Evolutionary conservation across 37 sponge, comb jelly and placozoan genomes (phyloP).

Genomic region (Ianthella basta): DNA sequence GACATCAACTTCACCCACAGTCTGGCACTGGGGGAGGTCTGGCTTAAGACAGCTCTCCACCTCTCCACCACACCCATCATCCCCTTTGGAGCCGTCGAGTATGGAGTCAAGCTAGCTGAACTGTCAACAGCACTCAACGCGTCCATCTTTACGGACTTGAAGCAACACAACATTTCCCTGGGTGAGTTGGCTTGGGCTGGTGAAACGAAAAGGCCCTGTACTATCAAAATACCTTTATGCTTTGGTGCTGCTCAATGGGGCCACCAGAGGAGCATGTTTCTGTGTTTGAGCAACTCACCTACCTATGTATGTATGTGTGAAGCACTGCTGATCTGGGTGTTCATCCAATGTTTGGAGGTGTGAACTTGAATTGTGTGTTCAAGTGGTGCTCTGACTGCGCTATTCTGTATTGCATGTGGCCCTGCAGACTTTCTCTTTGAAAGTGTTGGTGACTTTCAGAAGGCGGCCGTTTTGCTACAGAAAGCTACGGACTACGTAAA

Average conservation of each 20-base stretch:
- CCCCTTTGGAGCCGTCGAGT: conserved; percentile 55
- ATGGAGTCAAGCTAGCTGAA: conserved; percentile 7
- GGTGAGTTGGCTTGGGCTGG: background rate
- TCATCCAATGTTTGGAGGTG: too few relatives aligned
- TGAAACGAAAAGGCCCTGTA: too few relatives aligned
- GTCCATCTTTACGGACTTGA: background rate
- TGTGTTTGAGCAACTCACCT: too few relatives aligned
- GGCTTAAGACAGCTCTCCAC: conserved; percentile 45
- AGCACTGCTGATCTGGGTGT: too few relatives aligned
- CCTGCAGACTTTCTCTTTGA: background rate
- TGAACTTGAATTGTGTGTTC: too few relatives aligned
- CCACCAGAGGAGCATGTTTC: too few relatives aligned
- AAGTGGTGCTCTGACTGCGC: too few relatives aligned
- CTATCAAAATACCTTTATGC: too few relatives aligned
- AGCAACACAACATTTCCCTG: conserved; percentile 14
- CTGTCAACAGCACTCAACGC: background rate
- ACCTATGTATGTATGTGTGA: too few relatives aligned
- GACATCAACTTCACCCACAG: conserved; percentile 64
- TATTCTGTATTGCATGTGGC: too few relatives aligned
- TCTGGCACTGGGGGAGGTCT: conserved; percentile 55
- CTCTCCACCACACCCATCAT: conserved; percentile 61
- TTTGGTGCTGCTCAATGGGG: too few relatives aligned
- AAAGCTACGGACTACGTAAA: conserved; percentile 18
- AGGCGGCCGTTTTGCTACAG: background rate
- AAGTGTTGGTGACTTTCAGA: background rate